Base-by-base conservation (phyloP, 2,888 invertebrate species). In the Bellardia pandia region DNA sequence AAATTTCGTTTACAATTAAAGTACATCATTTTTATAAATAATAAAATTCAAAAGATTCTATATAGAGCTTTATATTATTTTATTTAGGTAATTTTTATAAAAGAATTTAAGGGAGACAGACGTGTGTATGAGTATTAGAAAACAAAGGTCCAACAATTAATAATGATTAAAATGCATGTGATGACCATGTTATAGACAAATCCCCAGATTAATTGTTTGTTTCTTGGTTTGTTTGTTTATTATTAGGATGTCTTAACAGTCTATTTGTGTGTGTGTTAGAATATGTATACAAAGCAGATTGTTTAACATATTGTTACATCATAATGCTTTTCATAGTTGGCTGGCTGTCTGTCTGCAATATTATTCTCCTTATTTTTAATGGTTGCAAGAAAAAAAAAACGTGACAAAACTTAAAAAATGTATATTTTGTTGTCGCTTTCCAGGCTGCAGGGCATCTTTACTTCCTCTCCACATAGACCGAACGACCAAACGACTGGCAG, bases 171-270 rank as follows among this genome's bases (percentile, higher is more conserved):
- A 77, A 85, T 83, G 79, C 76, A 68, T 74, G 77, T 78, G 81
- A 81, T 84, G 84, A 69, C 72, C 78, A 53, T 23, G 30, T 71
- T 37, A 40, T 23, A 51, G 53, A 45, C 51, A 81, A 84, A 77
- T 74, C 77, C 81, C 60, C 62, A 76, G 83, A 86, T 86, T 86
- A 84, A 86, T 86, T 86, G 84, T 84, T 84, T 87, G 51, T 77
- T 71, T 51, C n/a, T n/a, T n/a, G n/a, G 33, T 62, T 48, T 53
- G 40, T 60, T 64, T 60, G 60, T 60, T 79, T 40, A 40, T 48
- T 69, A 23, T 69, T 37, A 30, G 48, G 37, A 9, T 72, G 56
- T 30, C 64, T 30, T n/a, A 45, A 23, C 51, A n/a, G 40, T 62
- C 33, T 62, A 16, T 23, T 23, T 23, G 23, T 23, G 23, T 66